A percentile compares a stretch with the other conserved stretches of the same genome.
phyloP scores from a whole-genome alignment of 2,888 invertebrate genomes.

The Blera fallax region DNA sequence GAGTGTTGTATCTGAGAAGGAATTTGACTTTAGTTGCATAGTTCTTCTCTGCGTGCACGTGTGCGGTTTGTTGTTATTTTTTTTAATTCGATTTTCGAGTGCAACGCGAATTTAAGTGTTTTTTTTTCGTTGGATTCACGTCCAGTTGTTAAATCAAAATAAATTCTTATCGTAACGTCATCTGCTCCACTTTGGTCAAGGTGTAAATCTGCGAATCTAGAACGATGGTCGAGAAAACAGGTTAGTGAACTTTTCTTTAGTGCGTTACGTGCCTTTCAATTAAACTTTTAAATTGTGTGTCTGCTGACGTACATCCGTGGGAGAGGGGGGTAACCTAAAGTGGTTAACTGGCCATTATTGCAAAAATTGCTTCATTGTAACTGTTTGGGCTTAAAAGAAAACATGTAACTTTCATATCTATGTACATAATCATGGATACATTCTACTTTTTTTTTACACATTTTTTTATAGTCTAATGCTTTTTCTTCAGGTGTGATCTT shows the following conservation, averaged over 20 bases:
- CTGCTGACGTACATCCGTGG: neutral
- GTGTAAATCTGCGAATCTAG: conserved; percentile 44
- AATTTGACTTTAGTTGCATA: neutral
- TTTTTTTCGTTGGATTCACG: neutral
- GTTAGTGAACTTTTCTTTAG: conserved; percentile 59
- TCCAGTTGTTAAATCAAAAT: conserved; percentile 3
- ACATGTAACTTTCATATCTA: conserved; percentile 23
- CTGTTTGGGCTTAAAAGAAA: neutral
- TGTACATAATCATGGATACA: neutral
- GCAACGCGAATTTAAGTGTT: conserved; percentile 23
- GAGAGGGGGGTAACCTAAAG: neutral
- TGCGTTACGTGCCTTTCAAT: conserved; percentile 36
- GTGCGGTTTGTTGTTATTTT: conserved; percentile 7
- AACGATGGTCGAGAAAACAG: conserved; percentile 71
- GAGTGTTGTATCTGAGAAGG: neutral
- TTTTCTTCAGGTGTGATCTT: conserved; percentile 8
- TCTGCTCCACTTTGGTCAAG: conserved; percentile 45
- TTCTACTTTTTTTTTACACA: neutral
- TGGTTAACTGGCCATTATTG: neutral
- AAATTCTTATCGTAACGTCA: conserved; percentile 13
- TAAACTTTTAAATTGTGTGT: neutral
- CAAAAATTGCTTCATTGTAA: neutral
- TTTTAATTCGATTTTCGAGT: conserved; percentile 19
- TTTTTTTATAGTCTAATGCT: neutral
- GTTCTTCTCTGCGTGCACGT: conserved; percentile 29